phyloP scores from a whole-genome alignment of 1,140 invertebrate genomes.

The Lucilia sericata region DNA sequence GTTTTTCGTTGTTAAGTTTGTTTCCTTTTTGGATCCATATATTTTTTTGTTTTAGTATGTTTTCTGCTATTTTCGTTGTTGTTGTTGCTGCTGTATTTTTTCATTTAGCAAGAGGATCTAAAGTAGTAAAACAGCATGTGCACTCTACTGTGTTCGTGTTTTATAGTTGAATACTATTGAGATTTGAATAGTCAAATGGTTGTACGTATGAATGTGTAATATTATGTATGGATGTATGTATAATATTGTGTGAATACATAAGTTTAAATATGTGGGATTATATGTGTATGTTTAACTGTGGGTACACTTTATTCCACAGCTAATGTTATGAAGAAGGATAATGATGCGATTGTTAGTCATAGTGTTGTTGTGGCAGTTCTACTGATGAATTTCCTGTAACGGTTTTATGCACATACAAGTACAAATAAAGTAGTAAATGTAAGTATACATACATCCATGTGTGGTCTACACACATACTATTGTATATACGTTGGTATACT shows the following conservation, averaged over 20 bases:
- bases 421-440: not conserved
- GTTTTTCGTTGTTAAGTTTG: slow-evolving; percentile 16
- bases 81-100: not conserved
- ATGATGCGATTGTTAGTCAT: slow-evolving; percentile 34
- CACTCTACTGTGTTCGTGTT: slow-evolving; percentile 7
- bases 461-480: not conserved
- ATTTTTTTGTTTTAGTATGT: not conserved
- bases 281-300: slow-evolving; percentile 51
- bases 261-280: not conserved
- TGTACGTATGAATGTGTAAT: not conserved
- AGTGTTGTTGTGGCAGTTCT: slow-evolving; percentile 34
- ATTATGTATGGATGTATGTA: not conserved
- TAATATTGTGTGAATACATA: slow-evolving; percentile 13
- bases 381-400: slow-evolving; percentile 43
- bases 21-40: not conserved
- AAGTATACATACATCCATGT: not conserved
- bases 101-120: not conserved
- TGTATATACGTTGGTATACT: not conserved
- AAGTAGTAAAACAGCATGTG: not conserved
- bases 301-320: slow-evolving; percentile 63
- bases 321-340: slow-evolving; percentile 60
- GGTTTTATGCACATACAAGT: slow-evolving; percentile 23
- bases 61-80: not conserved
- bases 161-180: slow-evolving; percentile 1
- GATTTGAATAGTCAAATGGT: not conserved